Evolutionary conservation across 2,113 vertebrate species (phyloP), one percentile per base, ranked within the genome.

Genomic region (Dunckerocampus dactyliophorus): DNA sequence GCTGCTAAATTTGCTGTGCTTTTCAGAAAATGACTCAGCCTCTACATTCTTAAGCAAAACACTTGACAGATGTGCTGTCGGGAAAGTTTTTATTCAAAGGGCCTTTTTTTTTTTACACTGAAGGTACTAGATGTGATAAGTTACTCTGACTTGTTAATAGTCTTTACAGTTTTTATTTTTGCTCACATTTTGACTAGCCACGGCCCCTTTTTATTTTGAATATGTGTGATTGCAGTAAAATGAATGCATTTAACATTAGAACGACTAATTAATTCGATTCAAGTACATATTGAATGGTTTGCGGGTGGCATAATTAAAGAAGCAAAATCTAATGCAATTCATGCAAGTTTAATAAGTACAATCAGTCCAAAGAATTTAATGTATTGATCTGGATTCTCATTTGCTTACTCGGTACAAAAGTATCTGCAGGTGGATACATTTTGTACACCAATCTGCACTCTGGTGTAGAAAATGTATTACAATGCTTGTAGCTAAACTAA

Each of bases 301-400:
- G 37, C 51, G 46, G 59, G 60, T 20, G 34, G 74, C 47, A 77
- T 84, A 82, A 87, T 84, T 84, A 87, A 83, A 74, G 61, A 9
- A 53, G 54, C 47, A 77, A 76, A 79, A 67, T 68, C 69, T 72
- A 74, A 74, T 77, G 72, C 81, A 74, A 80, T 70, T 76, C 67
- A 75, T 87, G 82, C 72, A 84, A 77, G 60, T 78, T 75, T 81
- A 81, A 74, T 72, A 81, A 76, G 57, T 74, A 65, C 63, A 83
- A 85, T 85, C 82, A 80, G 76, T 56, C 48, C 43, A 57, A 69
- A 77, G 67, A 65, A 84, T 82, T 81, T 21, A 76, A 81, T 80
- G 68, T 77, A 85, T 84, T 77, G 78, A 87, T 81, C 62, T 31
- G 68, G 74, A 68, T 72, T 52, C 76, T 74, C 37, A 69, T 84